Conservation (phyloP, 2,797 vertebrate genomes). For the Meriones psammophilus region DNA sequence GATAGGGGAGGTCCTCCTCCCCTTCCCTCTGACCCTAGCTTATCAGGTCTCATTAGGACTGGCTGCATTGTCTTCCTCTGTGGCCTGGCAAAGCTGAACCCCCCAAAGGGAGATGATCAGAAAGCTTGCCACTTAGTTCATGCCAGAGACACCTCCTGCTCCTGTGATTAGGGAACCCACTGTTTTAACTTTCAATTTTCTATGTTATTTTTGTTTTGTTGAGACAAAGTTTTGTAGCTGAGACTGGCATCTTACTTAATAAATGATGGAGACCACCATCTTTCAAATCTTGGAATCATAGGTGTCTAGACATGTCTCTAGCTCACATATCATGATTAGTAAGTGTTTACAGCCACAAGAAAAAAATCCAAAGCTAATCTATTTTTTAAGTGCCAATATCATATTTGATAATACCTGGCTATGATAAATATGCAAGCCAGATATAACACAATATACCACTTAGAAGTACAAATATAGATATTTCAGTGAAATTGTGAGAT, state of each 20-base stretch:
- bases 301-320: not conserved
- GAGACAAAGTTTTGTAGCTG: not conserved
- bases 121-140: no score
- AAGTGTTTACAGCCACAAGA: not conserved
- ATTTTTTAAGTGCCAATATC: accelerated
- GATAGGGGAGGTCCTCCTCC: no score
- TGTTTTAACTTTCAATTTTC: not conserved
- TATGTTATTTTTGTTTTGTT: not conserved
- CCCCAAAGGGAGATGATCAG: no score
- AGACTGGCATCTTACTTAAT: not conserved
- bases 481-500: not conserved
- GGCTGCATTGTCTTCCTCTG: no score
- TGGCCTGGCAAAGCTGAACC: no score
- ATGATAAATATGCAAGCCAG: not conserved
- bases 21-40: no score
- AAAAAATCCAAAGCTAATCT: not conserved
- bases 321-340: not conserved
- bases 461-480: not conserved
- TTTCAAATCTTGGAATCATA: not conserved
- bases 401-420: not conserved
- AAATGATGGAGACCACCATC: not conserved
- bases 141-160: no score
- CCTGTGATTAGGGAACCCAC: no score
- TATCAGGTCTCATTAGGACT: no score
- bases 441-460: not conserved